Conservation (phyloP, 1,140 invertebrate species). For the Calosoma granatense region DNA sequence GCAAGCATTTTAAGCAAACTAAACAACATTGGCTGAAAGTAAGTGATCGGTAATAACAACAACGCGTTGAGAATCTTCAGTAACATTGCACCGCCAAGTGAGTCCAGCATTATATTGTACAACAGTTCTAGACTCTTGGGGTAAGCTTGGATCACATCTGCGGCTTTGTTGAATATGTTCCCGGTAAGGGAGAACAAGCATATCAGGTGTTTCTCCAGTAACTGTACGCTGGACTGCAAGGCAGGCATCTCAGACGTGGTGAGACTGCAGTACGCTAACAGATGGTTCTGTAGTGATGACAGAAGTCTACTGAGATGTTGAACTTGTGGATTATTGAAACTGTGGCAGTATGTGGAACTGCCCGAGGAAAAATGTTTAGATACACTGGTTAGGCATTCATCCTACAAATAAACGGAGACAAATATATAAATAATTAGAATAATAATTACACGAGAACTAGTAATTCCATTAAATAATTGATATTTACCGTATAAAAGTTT, state of each 20-base stretch:
- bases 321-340: conserved; percentile 26
- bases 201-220: conserved; percentile 41
- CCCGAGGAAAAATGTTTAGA: conserved; percentile 22
- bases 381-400: conserved; percentile 26
- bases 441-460: neutral
- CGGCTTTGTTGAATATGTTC: conserved; percentile 35
- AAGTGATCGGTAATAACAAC: conserved; percentile 39
- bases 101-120: conserved; percentile 41
- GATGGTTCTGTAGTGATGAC: conserved; percentile 49
- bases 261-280: conserved; percentile 39
- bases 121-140: conserved; percentile 31
- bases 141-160: conserved; percentile 30
- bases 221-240: conserved; percentile 20
- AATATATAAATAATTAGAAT: neutral
- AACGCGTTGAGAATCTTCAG: conserved; percentile 47
- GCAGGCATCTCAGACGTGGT: conserved; percentile 10
- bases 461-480: conserved; percentile 10
- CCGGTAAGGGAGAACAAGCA: conserved; percentile 40
- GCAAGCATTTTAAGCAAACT: conserved; percentile 40
- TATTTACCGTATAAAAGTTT: conserved; percentile 42
- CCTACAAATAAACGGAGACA: conserved; percentile 18
- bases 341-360: conserved; percentile 27
- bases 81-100: conserved; percentile 45
- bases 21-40: conserved; percentile 36
- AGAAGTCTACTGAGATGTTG: conserved; percentile 42